Evolutionary conservation across 2,113 vertebrate species (phyloP).

Genomic region (Hypomesus transpacificus): DNA sequence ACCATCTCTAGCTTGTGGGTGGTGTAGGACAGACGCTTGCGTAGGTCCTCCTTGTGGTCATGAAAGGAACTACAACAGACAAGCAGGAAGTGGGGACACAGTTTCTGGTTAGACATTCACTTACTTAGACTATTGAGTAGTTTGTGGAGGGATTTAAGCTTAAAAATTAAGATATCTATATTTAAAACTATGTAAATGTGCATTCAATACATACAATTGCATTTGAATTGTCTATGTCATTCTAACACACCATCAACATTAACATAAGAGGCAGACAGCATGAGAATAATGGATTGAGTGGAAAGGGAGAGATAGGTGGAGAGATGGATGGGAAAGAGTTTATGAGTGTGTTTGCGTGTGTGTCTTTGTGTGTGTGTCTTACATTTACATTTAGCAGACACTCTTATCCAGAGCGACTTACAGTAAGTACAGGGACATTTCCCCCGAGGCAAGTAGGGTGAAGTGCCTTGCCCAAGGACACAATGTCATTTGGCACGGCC

Average conservation of each 20-base stretch:
- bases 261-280: not conserved
- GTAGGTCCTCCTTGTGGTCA: conserved; percentile 96
- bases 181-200: no score
- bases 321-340: conserved; percentile 21
- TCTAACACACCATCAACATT: not conserved
- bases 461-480: no score
- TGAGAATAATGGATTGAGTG: not conserved
- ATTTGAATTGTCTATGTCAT: no score
- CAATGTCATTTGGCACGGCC: no score
- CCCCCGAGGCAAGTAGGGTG: no score
- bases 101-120: not conserved
- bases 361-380: not conserved
- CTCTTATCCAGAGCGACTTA: no score
- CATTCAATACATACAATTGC: no score
- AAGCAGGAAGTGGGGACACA: conserved; percentile 14
- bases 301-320: not conserved
- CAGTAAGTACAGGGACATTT: no score
- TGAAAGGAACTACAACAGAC: conserved; percentile 81
- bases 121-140: no score
- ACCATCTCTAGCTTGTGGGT: conserved; percentile 94
- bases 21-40: conserved; percentile 89
- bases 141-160: no score
- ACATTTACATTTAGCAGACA: no score
- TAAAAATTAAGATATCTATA: no score
- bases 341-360: not conserved